These are phyloP conservation scores for Cebidichthys violaceus DNA, from an alignment of 2,113 vertebrate genomes.

Conservation along the genomic window DNA sequence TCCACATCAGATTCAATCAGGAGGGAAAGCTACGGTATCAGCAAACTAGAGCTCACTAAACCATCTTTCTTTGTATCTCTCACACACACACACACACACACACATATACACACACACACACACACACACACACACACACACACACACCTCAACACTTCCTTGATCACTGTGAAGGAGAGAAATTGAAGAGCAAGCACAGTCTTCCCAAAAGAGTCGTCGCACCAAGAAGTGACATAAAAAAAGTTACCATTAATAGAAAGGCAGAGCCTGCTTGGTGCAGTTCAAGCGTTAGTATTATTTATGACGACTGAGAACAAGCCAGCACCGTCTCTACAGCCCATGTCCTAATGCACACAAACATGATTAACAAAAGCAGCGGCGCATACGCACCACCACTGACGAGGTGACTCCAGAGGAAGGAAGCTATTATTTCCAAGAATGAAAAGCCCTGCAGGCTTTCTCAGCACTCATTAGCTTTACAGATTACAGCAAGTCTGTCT, in stretches of 20 bases:
- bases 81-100: slow-evolving; percentile 1
- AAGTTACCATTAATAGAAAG: slow-evolving; percentile 46
- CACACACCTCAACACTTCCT: neutral
- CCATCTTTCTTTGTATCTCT: slow-evolving; percentile 8
- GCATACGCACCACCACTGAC: neutral
- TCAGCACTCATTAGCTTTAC: slow-evolving; percentile 25
- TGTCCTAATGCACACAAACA: slow-evolving; percentile 7
- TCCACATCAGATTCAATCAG: slow-evolving; percentile 39
- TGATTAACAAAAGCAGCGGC: slow-evolving; percentile 39
- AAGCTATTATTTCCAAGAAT: slow-evolving; percentile 17
- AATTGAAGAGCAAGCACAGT: slow-evolving; percentile 18
- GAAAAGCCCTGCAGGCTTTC: slow-evolving; percentile 2
- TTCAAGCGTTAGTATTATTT: neutral
- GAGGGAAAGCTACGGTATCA: slow-evolving; percentile 26
- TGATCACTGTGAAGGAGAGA: slow-evolving; percentile 38
- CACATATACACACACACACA: slow-evolving; percentile 14
- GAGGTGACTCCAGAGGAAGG: slow-evolving; percentile 9
- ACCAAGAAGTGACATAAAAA: slow-evolving; percentile 44
- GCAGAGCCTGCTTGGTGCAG: slow-evolving; percentile 12
- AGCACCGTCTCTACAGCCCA: slow-evolving; percentile 2
- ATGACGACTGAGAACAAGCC: slow-evolving; percentile 30
- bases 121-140: slow-evolving; percentile 1
- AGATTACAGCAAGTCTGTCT: slow-evolving; percentile 15
- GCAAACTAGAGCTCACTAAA: slow-evolving; percentile 39
- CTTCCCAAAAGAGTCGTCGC: slow-evolving; percentile 6